phyloP scores from a whole-genome alignment of 2,113 vertebrate species.

The Dicaeum eximium region DNA sequence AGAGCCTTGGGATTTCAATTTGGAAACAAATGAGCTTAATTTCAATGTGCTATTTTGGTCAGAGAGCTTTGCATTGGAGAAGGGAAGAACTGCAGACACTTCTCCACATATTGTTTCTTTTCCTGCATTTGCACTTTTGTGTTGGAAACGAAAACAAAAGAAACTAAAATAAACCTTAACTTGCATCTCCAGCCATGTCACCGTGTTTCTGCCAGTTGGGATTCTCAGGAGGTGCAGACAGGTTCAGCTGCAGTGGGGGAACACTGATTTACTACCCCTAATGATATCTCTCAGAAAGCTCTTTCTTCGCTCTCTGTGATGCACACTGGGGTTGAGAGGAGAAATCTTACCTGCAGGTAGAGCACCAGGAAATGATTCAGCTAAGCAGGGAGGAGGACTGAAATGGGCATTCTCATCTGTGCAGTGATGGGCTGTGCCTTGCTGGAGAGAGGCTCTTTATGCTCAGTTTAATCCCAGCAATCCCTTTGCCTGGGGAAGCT shows the following conservation, averaged over 20 bases:
- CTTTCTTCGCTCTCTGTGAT: not conserved
- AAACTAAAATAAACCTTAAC: not conserved
- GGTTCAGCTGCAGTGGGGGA: not conserved
- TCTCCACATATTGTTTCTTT: not conserved
- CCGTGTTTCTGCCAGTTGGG: not conserved
- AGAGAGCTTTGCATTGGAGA: not conserved
- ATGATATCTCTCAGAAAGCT: not conserved
- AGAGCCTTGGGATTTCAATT: conserved; percentile 34
- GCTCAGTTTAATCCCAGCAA: not conserved
- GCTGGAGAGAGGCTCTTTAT: not conserved
- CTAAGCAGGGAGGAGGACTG: not conserved
- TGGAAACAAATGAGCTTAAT: conserved; percentile 46
- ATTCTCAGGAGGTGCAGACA: not conserved
- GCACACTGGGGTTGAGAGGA: not conserved
- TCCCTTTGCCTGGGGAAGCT: not conserved
- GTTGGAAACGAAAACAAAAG: not conserved
- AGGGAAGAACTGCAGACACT: not conserved
- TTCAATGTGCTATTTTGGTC: not conserved
- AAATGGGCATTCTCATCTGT: not conserved
- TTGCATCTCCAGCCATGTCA: not conserved
- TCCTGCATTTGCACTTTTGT: not conserved
- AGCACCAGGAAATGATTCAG: not conserved
- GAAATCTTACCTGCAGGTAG: not conserved
- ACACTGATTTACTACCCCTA: not conserved
- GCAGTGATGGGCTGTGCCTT: not conserved